A percentile compares a stretch with the other conserved stretches of the same genome.
phyloP scores from a whole-genome alignment of 2,888 invertebrate species.

The Amphipoea oculea region DNA sequence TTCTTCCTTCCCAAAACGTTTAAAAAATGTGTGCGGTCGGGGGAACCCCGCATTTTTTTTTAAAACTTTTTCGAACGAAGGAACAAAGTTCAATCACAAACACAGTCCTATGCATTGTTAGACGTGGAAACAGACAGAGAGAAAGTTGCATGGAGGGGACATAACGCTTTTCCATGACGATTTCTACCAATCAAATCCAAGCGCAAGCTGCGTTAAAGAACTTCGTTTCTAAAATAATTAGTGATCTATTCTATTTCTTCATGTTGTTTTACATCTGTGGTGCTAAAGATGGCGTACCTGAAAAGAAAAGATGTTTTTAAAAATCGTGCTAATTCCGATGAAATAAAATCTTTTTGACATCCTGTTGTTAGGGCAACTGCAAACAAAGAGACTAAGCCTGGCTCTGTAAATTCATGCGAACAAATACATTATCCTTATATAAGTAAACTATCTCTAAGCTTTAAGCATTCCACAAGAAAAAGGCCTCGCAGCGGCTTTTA shows the following conservation, averaged over 20 bases:
- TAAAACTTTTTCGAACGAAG: neutral
- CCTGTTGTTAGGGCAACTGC: conserved; percentile 1
- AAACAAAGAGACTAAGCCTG: neutral
- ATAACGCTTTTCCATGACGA: neutral
- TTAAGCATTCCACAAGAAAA: conserved; percentile 28
- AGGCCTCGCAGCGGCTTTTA: conserved; percentile 40
- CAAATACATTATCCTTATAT: conserved; percentile 1
- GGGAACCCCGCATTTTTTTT: neutral
- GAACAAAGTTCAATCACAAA: neutral
- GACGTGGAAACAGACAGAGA: neutral
- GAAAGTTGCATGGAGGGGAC: no score
- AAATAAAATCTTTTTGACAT: neutral
- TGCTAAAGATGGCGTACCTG: no score
- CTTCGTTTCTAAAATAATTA: neutral
- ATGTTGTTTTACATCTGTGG: neutral
- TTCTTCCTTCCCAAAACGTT: neutral
- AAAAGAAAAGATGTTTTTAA: no score
- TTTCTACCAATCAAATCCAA: neutral
- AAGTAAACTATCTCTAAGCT: neutral
- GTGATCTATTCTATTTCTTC: neutral
- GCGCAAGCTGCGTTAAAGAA: neutral
- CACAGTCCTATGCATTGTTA: neutral
- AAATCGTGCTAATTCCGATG: neutral
- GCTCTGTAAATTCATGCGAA: neutral
- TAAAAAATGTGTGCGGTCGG: neutral